These are phyloP conservation scores for Gastracanthus pulcherrimus DNA, from an alignment of 2,888 invertebrate genomes.

Conservation along the genomic window DNA sequence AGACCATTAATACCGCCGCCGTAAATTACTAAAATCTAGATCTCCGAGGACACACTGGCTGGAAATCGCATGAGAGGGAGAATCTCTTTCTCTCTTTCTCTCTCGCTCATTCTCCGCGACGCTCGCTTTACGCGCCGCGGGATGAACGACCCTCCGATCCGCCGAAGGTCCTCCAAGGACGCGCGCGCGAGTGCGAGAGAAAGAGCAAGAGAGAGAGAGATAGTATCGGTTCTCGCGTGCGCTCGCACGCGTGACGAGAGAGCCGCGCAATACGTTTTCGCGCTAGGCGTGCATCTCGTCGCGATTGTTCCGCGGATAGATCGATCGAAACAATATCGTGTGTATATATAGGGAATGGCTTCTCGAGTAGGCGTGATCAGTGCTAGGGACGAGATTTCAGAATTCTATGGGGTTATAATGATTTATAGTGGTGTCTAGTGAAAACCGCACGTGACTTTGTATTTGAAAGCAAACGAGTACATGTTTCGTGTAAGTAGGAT, in stretches of 20 bases:
- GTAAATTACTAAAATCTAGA: slow-evolving; percentile 57
- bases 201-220: slow-evolving; percentile 16
- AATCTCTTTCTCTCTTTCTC: slow-evolving; percentile 16
- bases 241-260: not conserved
- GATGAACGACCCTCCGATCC: slow-evolving; percentile 54
- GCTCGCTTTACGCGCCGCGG: slow-evolving; percentile 11
- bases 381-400: too few relatives aligned
- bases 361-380: too few relatives aligned
- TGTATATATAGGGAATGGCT: too few relatives aligned
- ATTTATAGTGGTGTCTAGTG: too few relatives aligned
- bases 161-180: slow-evolving; percentile 55
- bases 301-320: slow-evolving; percentile 14
- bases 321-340: slow-evolving; percentile 28
- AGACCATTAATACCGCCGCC: slow-evolving; percentile 42
- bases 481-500: too few relatives aligned
- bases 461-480: too few relatives aligned
- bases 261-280: slow-evolving; percentile 1
- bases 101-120: not conserved
- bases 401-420: too few relatives aligned
- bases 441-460: too few relatives aligned
- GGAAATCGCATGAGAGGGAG: slow-evolving; percentile 18
- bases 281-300: slow-evolving; percentile 14
- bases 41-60: slow-evolving; percentile 23
- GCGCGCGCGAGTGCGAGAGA: slow-evolving; percentile 8
- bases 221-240: slow-evolving; percentile 9